These are phyloP conservation scores for Metallyticus violacea DNA, from an alignment of 2,888 invertebrate species.

Conservation along the genomic window DNA sequence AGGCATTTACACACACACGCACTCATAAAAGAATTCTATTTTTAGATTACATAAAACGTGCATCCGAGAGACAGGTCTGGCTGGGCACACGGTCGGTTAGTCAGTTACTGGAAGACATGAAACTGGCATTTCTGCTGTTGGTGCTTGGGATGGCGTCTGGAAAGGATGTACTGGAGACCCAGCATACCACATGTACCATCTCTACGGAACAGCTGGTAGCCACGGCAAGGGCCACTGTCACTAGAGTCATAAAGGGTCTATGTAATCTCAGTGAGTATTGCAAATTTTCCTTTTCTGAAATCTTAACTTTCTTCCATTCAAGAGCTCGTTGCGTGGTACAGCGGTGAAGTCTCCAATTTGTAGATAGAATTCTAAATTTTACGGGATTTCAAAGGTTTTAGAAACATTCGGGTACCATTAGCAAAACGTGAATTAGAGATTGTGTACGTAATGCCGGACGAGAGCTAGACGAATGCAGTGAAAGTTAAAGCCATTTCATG, in stretches of 20 bases:
- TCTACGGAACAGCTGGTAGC: slow-evolving; percentile 46
- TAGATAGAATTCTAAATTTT: background rate
- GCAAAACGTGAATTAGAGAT: too few species aligned
- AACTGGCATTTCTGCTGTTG: background rate
- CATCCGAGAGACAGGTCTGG: background rate
- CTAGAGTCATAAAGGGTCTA: slow-evolving; percentile 45
- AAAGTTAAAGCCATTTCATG: too few species aligned
- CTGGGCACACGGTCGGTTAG: too few species aligned
- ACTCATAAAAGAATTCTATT: background rate
- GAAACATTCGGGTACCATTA: too few species aligned
- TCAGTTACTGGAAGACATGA: background rate
- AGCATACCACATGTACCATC: slow-evolving; percentile 45
- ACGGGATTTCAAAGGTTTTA: too few species aligned
- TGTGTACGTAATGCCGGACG: too few species aligned
- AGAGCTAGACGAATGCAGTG: too few species aligned
- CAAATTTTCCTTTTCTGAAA: too few species aligned
- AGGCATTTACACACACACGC: background rate
- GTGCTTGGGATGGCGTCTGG: slow-evolving; percentile 23
- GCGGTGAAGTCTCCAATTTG: background rate
- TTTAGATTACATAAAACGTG: background rate
- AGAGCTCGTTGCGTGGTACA: too few species aligned
- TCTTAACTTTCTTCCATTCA: too few species aligned
- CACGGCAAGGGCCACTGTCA: slow-evolving; percentile 46
- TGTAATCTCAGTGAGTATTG: slow-evolving; percentile 42
- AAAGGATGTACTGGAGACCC: slow-evolving; percentile 42